Evolutionary conservation across 2,797 vertebrate genomes (phyloP).

Genomic region (Potorous gilbertii): DNA sequence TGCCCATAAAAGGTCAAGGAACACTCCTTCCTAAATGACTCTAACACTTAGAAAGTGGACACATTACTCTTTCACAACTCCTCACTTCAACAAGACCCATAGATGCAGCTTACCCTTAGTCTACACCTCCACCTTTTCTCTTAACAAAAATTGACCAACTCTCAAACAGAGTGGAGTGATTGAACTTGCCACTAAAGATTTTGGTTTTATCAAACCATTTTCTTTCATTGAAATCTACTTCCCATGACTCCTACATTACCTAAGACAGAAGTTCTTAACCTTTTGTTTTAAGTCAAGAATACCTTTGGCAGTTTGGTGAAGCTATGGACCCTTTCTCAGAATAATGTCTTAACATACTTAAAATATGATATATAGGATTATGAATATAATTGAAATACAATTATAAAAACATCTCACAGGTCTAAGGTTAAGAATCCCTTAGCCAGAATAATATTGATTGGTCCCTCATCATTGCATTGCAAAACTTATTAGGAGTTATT

Average conservation of each 20-base stretch:
- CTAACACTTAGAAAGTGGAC: not conserved
- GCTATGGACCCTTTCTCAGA: not conserved
- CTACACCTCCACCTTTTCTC: not conserved
- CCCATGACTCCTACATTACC: not conserved
- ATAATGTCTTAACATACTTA: not conserved
- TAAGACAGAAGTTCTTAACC: not conserved
- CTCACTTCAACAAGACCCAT: not conserved
- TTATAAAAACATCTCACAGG: not conserved
- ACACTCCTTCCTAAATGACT: not conserved
- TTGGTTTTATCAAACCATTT: not conserved
- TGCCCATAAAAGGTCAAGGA: not conserved
- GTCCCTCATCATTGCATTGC: not conserved
- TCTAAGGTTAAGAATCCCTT: not conserved
- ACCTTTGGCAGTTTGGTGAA: not conserved
- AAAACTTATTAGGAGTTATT: no score
- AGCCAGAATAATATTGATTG: not conserved
- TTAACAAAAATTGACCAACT: not conserved
- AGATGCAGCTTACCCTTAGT: not conserved
- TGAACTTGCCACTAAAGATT: not conserved
- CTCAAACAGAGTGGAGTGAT: not conserved
- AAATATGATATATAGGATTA: not conserved
- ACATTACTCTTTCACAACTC: not conserved
- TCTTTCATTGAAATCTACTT: not conserved
- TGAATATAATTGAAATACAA: not conserved
- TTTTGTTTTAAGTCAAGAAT: not conserved